Conservation (phyloP, 1,140 invertebrate species). For the Catajapyx aquilonaris region DNA sequence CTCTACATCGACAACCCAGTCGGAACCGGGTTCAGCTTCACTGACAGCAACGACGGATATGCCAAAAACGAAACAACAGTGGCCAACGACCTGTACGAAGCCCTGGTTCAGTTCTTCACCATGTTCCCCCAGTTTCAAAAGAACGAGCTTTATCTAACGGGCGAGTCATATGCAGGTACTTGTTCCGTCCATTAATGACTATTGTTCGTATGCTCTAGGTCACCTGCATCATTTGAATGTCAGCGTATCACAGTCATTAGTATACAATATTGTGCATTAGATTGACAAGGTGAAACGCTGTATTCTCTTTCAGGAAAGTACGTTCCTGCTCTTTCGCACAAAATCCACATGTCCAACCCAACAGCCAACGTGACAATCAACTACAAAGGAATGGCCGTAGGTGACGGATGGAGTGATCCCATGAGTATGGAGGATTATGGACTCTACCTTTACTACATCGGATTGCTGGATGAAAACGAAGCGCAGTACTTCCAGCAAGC, state of each 20-base stretch:
- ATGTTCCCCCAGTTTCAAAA: constrained; percentile 11
- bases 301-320: constrained; percentile 34
- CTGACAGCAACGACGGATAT: constrained; percentile 6
- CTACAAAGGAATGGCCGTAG: constrained; percentile 35
- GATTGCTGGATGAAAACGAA: constrained; percentile 22
- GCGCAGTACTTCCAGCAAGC: constrained; percentile 21
- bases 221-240: too few species aligned
- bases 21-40: constrained; percentile 15
- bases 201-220: too few species aligned
- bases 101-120: constrained; percentile 13
- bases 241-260: too few species aligned
- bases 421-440: constrained; percentile 24
- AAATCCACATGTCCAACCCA: constrained; percentile 46
- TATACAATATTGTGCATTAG: too few species aligned
- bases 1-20: constrained; percentile 31
- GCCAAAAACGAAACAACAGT: constrained; percentile 11
- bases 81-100: constrained; percentile 10
- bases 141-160: constrained; percentile 15
- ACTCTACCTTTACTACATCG: constrained; percentile 25
- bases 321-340: constrained; percentile 52
- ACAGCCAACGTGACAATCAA: constrained; percentile 35
- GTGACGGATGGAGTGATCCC: constrained; percentile 27
- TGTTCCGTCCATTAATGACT: too few species aligned
- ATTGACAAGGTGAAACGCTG: too few species aligned
- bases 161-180: constrained; percentile 15